Base-by-base conservation (phyloP, 1,140 invertebrate genomes). In the Cydia strobilella region DNA sequence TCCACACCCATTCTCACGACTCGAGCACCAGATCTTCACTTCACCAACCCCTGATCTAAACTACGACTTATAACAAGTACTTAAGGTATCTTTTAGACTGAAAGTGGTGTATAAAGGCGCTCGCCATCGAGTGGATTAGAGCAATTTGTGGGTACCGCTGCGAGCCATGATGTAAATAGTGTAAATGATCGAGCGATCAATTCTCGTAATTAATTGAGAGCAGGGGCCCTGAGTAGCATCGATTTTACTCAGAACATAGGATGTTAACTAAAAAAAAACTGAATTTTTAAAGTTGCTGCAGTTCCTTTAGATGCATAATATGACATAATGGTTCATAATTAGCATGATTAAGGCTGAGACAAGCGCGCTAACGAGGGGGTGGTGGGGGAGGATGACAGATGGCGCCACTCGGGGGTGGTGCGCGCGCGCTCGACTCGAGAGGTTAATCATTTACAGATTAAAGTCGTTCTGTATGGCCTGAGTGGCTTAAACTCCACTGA, bases 51-150 rank as follows among this genome's bases (percentile, higher is more conserved):
- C 20, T 18, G 51, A 7, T 9, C 18, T 12, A 23, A 59, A 59
- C 9, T 23, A n/a, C 18, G 12, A 20, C 54, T 59, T 59, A 23
- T n/a, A 59, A n/a, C 18, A n/a, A 59, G n/a, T n/a, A 10, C 7
- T 23, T 5, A 59, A 59, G 54, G 54, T 23, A 23, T 10, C 54
- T 7, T 20, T 23, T 59, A n/a, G 6, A 23, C 5, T 23, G 54
- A 20, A n/a, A 4, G 54, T 20, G 20, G 54, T 2, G 3, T 12
- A 1, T 51, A 18, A 18, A 51, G 48, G 7, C 18, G 51, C 20
- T 23, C 54, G 15, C 65, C 65, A 13, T 69, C 65, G 65, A 69
- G 65, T 69, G 65, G 65, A 69, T 69, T 69, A 69, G 65, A 35
- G 65, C 65, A 69, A 69, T 69, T 69, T 66, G 63, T n/a, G 63